A percentile compares a stretch with the other conserved stretches of the same genome.
Evolutionary conservation across 2,113 vertebrate genomes (phyloP).

Genomic region (Glareola pratincola): DNA sequence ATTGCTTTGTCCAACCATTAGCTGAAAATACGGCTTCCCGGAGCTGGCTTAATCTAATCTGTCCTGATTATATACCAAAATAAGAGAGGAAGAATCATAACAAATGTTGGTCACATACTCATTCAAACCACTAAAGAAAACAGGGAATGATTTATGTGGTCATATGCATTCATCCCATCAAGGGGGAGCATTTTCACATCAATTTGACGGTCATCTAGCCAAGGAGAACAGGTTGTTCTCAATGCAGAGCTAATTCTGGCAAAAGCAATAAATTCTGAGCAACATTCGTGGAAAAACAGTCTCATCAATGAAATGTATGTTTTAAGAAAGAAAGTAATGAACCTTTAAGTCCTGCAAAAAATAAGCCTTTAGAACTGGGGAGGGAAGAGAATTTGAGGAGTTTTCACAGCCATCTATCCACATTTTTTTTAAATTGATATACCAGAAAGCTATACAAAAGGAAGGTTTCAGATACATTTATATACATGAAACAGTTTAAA

Average conservation of each 20-base stretch:
- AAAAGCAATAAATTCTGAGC: neutral
- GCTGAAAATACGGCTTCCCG: neutral
- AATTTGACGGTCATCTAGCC: neutral
- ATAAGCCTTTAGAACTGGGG: neutral
- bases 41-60: slow-evolving; percentile 13
- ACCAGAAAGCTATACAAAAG: neutral
- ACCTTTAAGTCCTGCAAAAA: neutral
- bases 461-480: neutral
- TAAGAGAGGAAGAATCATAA: neutral
- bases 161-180: neutral
- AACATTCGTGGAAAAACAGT: neutral
- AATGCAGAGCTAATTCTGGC: neutral
- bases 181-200: neutral
- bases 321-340: neutral
- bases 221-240: slow-evolving; percentile 13
- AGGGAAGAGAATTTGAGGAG: neutral
- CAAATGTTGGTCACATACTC: neutral
- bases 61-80: slow-evolving; percentile 8
- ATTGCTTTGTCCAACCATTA: neutral
- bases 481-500: neutral
- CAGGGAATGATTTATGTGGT: neutral
- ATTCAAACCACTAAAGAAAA: slow-evolving; percentile 1
- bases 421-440: neutral
- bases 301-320: neutral
- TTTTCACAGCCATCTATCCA: neutral